Base-by-base conservation (phyloP, 1,140 invertebrate genomes). In the Hermetia illucens region DNA sequence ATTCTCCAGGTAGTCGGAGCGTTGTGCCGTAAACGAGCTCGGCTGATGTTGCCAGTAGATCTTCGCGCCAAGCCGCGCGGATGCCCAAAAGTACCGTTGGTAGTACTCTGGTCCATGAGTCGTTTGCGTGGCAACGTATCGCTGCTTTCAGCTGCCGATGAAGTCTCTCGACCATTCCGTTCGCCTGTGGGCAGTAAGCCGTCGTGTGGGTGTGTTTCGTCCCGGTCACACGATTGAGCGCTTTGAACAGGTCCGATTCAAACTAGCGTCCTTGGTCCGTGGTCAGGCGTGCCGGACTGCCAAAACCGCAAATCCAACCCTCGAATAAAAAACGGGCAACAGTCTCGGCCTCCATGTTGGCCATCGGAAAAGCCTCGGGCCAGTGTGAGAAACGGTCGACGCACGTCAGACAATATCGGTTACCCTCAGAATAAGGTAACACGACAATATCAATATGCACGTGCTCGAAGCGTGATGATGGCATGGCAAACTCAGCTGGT, bases 131-230 rank as follows among this genome's bases (percentile, higher is more conserved):
- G 15, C 36, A 45, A 12, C 13, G 47, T 21, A 63, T 20, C 9
- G 58, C 38, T 9, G 48, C 32, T 34, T 65, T 64, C 13, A 67
- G 36, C 19, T 45, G 38, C 6, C 54, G 25, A 44, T 68, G 62
- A 8, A 40, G 48, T 8, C 47, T 27, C 39, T 62, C 54, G 0
- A 55, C 41, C 34, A 42, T 44, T 17, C 54, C 53, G 33, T 60
- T 61, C 1, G 42, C 40, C 35, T 54, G 46, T 0, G 54, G 51
- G 20, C 60, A 53, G 34, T 59, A 61, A 1, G 58, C 33, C 2
- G 52, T 47, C 0, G 50, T 59, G 0, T 42, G 25, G 13, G 44
- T 30, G 12, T 42, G 43, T 9, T 30, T 20, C 2, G 31, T 40
- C 4, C 57, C 55, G 2, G 49, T 12, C 1, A 52, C 3, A 13